A percentile compares a stretch with the other conserved stretches of the same genome.
phyloP scores from a whole-genome alignment of 2,797 vertebrate genomes.

The Euthynnus affinis region DNA sequence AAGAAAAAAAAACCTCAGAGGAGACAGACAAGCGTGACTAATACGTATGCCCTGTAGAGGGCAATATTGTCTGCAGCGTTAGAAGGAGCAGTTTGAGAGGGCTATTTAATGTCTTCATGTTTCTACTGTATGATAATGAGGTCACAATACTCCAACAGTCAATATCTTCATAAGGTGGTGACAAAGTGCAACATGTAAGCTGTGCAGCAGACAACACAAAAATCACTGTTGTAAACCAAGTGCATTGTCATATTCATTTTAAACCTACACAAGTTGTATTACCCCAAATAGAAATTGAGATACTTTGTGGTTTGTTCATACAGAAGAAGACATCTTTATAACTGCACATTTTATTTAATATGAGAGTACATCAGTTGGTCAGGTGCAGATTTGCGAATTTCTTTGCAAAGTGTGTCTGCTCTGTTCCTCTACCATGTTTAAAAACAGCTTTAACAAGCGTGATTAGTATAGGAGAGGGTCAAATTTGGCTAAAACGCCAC shows the following conservation, averaged over 20 bases:
- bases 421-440: conserved; percentile 2
- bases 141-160: conserved; percentile 6
- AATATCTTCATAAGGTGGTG: conserved; percentile 14
- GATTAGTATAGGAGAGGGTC: conserved; percentile 40
- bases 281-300: background rate
- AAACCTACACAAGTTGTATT: background rate
- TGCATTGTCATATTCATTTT: conserved; percentile 14
- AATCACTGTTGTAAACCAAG: background rate
- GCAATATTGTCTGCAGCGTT: conserved; percentile 82
- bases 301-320: conserved; percentile 5
- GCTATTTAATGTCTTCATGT: conserved; percentile 57
- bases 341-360: background rate
- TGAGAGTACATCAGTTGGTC: background rate
- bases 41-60: conserved; percentile 84
- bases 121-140: conserved; percentile 56
- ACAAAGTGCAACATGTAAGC: conserved; percentile 12
- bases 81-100: conserved; percentile 46
- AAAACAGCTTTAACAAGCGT: conserved; percentile 34
- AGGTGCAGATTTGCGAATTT: conserved; percentile 13
- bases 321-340: background rate
- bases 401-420: background rate
- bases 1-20: conserved; percentile 6
- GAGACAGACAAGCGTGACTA: conserved; percentile 73
- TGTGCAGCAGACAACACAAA: conserved; percentile 13
- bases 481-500: conserved; percentile 43